phyloP scores from a whole-genome alignment of 2,888 invertebrate species.

The Epinotia nisella region DNA sequence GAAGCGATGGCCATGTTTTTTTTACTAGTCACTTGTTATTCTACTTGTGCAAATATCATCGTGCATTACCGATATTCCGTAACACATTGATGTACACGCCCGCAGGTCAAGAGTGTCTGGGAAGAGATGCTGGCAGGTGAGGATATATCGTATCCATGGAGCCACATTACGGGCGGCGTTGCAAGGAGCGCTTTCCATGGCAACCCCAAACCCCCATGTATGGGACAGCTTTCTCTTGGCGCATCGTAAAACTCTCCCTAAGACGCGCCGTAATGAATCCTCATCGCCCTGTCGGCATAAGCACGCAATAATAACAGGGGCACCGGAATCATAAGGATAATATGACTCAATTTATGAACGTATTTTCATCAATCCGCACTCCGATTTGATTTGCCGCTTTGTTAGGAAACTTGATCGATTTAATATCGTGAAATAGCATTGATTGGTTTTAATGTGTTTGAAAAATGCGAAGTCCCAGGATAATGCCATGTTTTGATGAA shows the following conservation, averaged over 20 bases:
- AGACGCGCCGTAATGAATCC: slow-evolving; percentile 60
- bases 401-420: slow-evolving; percentile 21
- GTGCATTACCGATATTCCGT: slow-evolving; percentile 1
- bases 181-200: slow-evolving; percentile 31
- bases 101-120: neutral
- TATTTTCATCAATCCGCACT: slow-evolving; percentile 46
- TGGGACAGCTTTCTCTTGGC: slow-evolving; percentile 66
- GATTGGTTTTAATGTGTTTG: neutral
- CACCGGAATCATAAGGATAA: slow-evolving; percentile 52
- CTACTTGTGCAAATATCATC: neutral
- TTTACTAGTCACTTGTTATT: neutral
- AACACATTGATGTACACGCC: neutral
- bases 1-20: neutral
- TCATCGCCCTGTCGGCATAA: slow-evolving; percentile 57
- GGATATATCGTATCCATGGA: slow-evolving; percentile 49
- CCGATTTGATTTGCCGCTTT: slow-evolving; percentile 23
- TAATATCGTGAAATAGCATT: slow-evolving; percentile 13
- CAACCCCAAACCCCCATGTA: slow-evolving; percentile 49
- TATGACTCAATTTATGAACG: slow-evolving; percentile 52
- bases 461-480: neutral
- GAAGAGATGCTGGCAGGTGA: neutral
- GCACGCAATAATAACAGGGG: slow-evolving; percentile 54
- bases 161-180: slow-evolving; percentile 42
- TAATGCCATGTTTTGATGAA: neutral
- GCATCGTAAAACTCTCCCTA: slow-evolving; percentile 59